Evolutionary conservation across 1,140 invertebrate species (phyloP).

Genomic region (Nasonia vitripennis): DNA sequence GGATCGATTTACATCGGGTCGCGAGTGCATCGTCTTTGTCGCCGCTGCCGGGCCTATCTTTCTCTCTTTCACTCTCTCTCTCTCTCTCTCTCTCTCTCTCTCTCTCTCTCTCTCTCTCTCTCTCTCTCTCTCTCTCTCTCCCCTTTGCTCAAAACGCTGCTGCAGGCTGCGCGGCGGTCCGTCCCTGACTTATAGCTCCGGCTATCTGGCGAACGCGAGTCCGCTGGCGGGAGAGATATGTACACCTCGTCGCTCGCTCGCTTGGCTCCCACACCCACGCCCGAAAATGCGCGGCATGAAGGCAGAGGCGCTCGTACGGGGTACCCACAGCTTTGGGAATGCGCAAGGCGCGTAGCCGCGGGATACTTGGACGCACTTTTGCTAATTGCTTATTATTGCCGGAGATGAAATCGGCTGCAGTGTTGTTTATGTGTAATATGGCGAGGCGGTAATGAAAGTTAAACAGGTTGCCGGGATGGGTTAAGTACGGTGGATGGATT

Average conservation of each 20-base stretch:
- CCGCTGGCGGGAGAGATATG: constrained; percentile 12
- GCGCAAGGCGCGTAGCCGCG: constrained; percentile 1
- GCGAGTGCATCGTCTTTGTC: not conserved
- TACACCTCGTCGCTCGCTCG: not conserved
- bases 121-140: not conserved
- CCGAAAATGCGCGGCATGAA: constrained; percentile 21
- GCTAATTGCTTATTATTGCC: constrained; percentile 33
- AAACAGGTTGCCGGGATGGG: no score
- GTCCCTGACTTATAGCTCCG: constrained; percentile 34
- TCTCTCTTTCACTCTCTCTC: no score
- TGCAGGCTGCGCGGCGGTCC: not conserved
- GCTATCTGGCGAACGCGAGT: not conserved
- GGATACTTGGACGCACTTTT: constrained; percentile 8
- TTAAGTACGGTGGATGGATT: no score
- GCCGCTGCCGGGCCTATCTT: not conserved
- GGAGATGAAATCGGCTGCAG: not conserved
- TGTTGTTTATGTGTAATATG: not conserved
- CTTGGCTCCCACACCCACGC: constrained; percentile 39
- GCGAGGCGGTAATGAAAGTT: not conserved
- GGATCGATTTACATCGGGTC: constrained; percentile 11
- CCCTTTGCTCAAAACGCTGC: not conserved
- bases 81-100: not conserved
- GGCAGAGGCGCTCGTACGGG: not conserved
- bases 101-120: constrained; percentile 2
- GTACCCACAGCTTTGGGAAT: not conserved